Conservation (phyloP, 2,113 vertebrate species). For the Gadus chalcogrammus region DNA sequence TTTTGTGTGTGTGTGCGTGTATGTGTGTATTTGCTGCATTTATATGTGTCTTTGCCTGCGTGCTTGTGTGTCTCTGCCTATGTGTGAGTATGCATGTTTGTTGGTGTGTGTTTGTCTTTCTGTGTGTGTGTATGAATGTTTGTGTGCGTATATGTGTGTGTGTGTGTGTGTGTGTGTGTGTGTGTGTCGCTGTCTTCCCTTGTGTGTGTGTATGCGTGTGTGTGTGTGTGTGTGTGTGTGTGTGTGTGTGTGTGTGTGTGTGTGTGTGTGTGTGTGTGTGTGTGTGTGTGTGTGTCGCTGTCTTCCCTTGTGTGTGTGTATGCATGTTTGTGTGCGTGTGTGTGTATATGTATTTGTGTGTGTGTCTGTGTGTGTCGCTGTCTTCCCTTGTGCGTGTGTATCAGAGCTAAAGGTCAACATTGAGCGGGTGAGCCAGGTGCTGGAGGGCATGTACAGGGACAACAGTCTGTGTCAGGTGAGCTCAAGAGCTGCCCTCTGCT, state of each 20-base stretch:
- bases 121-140: slow-evolving; percentile 31
- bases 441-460: slow-evolving; percentile 87
- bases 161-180: background rate
- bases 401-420: slow-evolving; percentile 87
- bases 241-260: no score
- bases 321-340: background rate
- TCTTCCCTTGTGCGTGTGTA: slow-evolving; percentile 35
- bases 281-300: background rate
- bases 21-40: background rate
- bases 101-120: slow-evolving; percentile 33
- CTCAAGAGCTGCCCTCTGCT: slow-evolving; percentile 4
- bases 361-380: no score
- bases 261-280: slow-evolving; percentile 24
- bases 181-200: slow-evolving; percentile 9
- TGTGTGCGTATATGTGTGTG: slow-evolving; percentile 17
- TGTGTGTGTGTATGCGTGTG: no score
- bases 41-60: background rate
- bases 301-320: slow-evolving; percentile 41
- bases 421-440: slow-evolving; percentile 67
- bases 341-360: no score
- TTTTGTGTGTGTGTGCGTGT: no score
- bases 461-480: slow-evolving; percentile 87
- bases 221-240: slow-evolving; percentile 22
- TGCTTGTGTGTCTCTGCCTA: background rate
- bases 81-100: background rate